Evolutionary conservation across 2,888 invertebrate species (phyloP).

Genomic region (Mimachlamys varia): DNA sequence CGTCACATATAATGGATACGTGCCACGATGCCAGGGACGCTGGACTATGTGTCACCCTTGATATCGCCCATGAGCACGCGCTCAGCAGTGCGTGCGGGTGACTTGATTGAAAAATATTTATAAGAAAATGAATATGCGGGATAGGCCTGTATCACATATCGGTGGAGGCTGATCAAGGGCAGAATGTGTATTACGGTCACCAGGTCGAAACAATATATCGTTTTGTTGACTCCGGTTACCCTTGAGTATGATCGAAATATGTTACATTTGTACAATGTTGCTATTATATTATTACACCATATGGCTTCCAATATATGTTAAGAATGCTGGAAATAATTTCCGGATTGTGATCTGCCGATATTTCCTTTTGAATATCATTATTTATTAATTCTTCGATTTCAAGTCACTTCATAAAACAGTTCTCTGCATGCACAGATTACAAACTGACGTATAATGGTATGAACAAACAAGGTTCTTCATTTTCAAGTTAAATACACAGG

Average conservation of each 20-base stretch:
- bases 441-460: too few relatives aligned
- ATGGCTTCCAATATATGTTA: too few relatives aligned
- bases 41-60: background rate
- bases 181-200: background rate
- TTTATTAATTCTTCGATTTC: too few relatives aligned
- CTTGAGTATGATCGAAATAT: background rate
- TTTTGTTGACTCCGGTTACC: background rate
- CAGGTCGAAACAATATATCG: background rate
- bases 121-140: slow-evolving; percentile 12
- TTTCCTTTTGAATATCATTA: too few relatives aligned
- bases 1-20: slow-evolving; percentile 1
- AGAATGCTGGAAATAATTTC: too few relatives aligned
- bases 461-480: too few relatives aligned
- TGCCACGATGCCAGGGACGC: background rate
- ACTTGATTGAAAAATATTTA: background rate
- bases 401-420: too few relatives aligned
- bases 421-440: too few relatives aligned
- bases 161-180: background rate
- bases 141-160: background rate
- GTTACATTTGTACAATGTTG: too few relatives aligned
- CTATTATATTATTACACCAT: too few relatives aligned
- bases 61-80: background rate
- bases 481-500: too few relatives aligned
- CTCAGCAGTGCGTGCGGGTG: slow-evolving; percentile 6
- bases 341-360: too few relatives aligned